Evolutionary conservation across 2,113 vertebrate species (phyloP).

Genomic region (Lasiurus borealis): DNA sequence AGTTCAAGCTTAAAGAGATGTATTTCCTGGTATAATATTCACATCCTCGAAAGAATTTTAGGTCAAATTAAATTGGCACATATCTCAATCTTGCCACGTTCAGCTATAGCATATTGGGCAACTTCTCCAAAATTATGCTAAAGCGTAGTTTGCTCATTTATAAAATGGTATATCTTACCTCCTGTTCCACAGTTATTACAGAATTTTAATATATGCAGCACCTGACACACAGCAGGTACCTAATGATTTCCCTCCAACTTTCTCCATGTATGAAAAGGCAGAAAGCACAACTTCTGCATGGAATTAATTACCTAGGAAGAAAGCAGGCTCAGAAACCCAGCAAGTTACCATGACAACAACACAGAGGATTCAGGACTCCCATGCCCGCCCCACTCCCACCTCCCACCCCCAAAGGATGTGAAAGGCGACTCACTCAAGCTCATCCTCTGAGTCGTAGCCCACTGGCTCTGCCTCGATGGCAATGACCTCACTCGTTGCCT

Average conservation of each 20-base stretch:
- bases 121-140: not conserved
- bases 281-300: not conserved
- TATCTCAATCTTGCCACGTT: not conserved
- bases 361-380: no score
- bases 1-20: not conserved
- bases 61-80: not conserved
- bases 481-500: constrained; percentile 90
- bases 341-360: no score
- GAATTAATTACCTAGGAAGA: not conserved
- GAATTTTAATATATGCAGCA: not conserved
- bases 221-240: not conserved
- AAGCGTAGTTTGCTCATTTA: not conserved
- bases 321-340: not conserved
- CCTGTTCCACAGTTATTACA: not conserved
- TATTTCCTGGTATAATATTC: not conserved
- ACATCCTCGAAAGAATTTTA: not conserved
- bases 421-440: constrained; percentile 88
- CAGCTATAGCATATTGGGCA: not conserved
- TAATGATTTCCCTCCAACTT: not conserved
- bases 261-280: not conserved
- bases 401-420: accelerated
- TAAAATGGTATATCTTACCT: not conserved
- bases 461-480: constrained; percentile 69
- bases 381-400: no score
- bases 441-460: constrained; percentile 90